A percentile compares a stretch with the other conserved stretches of the same genome.
Evolutionary conservation across 2,888 invertebrate species (phyloP).

Genomic region (Phymatocera aterrima): DNA sequence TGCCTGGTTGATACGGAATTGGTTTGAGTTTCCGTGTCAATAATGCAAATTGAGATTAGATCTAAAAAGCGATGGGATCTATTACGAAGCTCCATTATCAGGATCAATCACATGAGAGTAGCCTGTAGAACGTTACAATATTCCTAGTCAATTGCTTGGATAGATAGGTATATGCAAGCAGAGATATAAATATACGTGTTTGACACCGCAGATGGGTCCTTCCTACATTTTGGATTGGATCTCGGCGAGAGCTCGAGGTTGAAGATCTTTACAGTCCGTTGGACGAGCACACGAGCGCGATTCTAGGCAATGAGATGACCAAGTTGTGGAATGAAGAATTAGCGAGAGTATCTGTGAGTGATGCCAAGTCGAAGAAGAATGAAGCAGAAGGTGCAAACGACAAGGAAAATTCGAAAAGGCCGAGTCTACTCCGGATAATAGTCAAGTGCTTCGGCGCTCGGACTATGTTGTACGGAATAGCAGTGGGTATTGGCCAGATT

Average conservation of each 20-base stretch:
- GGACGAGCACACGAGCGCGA: conserved; percentile 82
- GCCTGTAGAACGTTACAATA: too few relatives aligned
- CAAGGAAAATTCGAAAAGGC: conserved; percentile 60
- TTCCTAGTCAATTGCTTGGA: too few relatives aligned
- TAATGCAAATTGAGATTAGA: background rate
- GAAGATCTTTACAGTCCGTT: conserved; percentile 82
- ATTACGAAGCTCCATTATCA: background rate
- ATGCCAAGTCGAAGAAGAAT: background rate
- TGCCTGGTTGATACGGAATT: too few relatives aligned
- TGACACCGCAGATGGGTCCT: conserved; percentile 84
- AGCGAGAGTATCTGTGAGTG: background rate
- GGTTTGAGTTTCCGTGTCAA: too few relatives aligned
- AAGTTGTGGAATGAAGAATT: conserved; percentile 81
- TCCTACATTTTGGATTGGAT: conserved; percentile 83
- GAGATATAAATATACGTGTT: background rate
- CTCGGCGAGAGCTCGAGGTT: conserved; percentile 81
- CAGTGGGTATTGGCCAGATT: conserved; percentile 80
- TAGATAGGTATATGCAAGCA: background rate
- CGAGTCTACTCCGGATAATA: conserved; percentile 80
- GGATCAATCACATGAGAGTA: background rate
- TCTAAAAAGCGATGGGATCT: background rate
- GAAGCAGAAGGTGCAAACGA: background rate
- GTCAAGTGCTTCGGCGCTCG: conserved; percentile 80
- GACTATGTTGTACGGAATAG: conserved; percentile 80
- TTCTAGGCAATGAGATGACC: conserved; percentile 80